Conservation (phyloP, 1,140 invertebrate genomes). For the Drosophila malerkotliana region DNA sequence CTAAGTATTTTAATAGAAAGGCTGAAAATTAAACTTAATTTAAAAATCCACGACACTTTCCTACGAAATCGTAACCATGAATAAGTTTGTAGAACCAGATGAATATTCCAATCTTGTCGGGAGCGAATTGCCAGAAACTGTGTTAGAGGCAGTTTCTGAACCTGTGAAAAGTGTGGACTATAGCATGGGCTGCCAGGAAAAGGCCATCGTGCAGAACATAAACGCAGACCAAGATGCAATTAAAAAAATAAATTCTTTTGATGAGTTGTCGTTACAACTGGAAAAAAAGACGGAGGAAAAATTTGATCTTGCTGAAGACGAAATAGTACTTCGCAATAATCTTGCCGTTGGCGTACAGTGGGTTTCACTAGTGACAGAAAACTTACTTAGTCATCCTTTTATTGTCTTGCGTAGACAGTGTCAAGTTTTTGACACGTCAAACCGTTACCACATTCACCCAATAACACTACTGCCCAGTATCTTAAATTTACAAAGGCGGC, state of each 20-base stretch:
- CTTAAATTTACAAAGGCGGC: constrained; percentile 91
- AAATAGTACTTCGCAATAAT: constrained; percentile 86
- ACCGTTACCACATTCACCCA: constrained; percentile 92
- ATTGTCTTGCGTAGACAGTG: constrained; percentile 95
- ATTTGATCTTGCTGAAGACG: constrained; percentile 85
- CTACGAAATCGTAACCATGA: too few species aligned
- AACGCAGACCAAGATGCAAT: constrained; percentile 65
- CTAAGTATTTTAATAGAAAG: too few species aligned
- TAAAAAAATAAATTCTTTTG: constrained; percentile 62
- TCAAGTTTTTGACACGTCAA: constrained; percentile 92
- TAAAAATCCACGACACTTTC: too few species aligned
- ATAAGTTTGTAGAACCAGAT: too few species aligned
- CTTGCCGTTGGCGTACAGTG: constrained; percentile 90
- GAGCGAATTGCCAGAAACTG: too few species aligned
- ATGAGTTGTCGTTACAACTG: constrained; percentile 69
- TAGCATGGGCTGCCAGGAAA: too few species aligned
- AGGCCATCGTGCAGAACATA: constrained; percentile 56
- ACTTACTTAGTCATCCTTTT: constrained; percentile 96
- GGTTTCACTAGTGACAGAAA: constrained; percentile 92
- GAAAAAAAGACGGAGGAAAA: constrained; percentile 77
- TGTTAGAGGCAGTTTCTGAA: too few species aligned
- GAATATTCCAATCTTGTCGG: too few species aligned
- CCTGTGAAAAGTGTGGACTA: too few species aligned
- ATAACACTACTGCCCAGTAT: constrained; percentile 93
- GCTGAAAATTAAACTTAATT: too few species aligned